A percentile compares a stretch with the other conserved stretches of the same genome.
phyloP scores from a whole-genome alignment of 2,888 invertebrate species.

The Chymomyza amoena region DNA sequence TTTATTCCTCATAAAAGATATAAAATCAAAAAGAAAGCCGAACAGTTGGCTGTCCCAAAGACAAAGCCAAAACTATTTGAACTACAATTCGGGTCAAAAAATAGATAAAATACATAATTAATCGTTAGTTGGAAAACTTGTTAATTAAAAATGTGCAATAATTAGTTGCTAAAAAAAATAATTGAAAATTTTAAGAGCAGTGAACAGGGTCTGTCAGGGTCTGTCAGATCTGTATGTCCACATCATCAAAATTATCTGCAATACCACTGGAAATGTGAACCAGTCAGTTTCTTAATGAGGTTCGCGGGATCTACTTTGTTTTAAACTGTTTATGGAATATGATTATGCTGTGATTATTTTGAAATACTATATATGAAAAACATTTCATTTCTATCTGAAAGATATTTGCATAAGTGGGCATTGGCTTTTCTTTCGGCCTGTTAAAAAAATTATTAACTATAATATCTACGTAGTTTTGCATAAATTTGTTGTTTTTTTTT shows the following conservation, averaged over 20 bases:
- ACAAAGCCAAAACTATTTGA: constrained; percentile 24
- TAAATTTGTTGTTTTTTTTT: constrained; percentile 11
- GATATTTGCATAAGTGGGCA: too few species aligned
- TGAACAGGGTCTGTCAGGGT: not conserved
- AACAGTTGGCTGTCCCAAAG: constrained; percentile 5
- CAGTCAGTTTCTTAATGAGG: too few species aligned
- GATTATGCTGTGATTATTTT: too few species aligned
- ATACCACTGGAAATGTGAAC: too few species aligned
- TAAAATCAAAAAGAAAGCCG: not conserved
- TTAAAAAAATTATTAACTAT: not conserved
- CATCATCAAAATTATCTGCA: too few species aligned
- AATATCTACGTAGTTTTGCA: not conserved
- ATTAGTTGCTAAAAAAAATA: constrained; percentile 32
- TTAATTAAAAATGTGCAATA: constrained; percentile 47
- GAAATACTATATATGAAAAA: too few species aligned
- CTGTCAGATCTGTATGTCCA: too few species aligned
- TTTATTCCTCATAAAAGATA: not conserved
- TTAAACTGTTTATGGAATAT: too few species aligned
- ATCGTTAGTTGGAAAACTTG: constrained; percentile 22
- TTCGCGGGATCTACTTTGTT: too few species aligned
- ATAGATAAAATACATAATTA: constrained; percentile 2
- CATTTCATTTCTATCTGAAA: too few species aligned
- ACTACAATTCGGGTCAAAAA: constrained; percentile 9
- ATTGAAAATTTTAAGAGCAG: not conserved
- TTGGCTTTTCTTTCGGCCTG: too few species aligned